Evolutionary conservation across 1,140 invertebrate species (phyloP), one percentile per base, ranked within the genome.

Genomic region (Teleopsis dalmanni): DNA sequence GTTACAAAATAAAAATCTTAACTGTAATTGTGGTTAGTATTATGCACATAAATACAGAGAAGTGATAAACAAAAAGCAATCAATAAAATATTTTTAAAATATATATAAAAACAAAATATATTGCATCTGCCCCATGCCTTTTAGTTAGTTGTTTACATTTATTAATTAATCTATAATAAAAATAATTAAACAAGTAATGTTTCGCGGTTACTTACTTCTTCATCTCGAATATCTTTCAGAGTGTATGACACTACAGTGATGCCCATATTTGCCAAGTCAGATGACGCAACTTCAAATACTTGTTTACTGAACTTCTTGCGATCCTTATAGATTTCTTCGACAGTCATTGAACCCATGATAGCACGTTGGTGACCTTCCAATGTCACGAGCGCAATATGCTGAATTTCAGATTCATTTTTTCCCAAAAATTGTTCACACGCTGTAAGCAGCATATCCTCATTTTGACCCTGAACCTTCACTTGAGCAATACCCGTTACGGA

Each of bases 261-360:
- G 11, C 95, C 93, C 93, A 98, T 97, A 67, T 96, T 96, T 51
- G 96, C 90, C 48, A 98, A 76, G 76, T 97, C 94, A 51, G 91
- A 93, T 16, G 91, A 95, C 9, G 88, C 88, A 9, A 93, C 91
- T 76, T 94, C 90, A 59, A 94, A 95, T 3, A 95, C 91, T 76
- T 95, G 90, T 72, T 95, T 95, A 54, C 92, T 95, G 73, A 98
- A 98, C 74, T 98, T 98, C 76, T 98, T 97, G 38, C 95, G 81
- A 70, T 98, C 95, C 73, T 97, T 97, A 73, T 98, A 98, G 66
- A 98, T 98, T 77, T 98, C 95, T 78, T 97, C 94, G 10, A 98
- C 94, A 27, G 93, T 96, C 94, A 98, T 98, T 52, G 91, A 93
- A 8, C 95, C 95, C 94, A 98, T 98, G 49, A 98, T 98, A 50